Base-by-base conservation (phyloP, 2,888 invertebrate species). In the Helicoverpa assulta region DNA sequence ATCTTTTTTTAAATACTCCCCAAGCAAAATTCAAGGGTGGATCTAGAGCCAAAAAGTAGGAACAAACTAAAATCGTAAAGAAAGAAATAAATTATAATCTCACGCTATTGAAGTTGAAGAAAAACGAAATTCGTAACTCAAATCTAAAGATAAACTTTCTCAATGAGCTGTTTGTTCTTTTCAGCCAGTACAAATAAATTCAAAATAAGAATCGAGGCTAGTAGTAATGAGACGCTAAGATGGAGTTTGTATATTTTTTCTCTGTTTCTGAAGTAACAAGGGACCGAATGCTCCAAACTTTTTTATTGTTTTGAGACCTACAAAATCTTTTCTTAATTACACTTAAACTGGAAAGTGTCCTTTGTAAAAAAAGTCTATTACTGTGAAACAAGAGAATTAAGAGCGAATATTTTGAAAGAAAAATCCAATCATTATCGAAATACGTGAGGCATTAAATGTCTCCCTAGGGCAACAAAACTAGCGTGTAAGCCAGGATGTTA, bases 161-260 rank as follows among this genome's bases (percentile, higher is more conserved):
- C 55, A 71, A 75, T 71, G 58, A 71, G 50, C 56, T 63, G 67
- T 70, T 64, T 67, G 51, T 78, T 60, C 37, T 80, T 70, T 65
- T 19, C 50, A 61, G 60, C 19, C 66, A 77, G 63, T 60, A 43
- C 26, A 21, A 63, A 76, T 43, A 60, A 60, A 50, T 63, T 60
- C 55, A 57, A 76, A 76, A 69, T 80, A 50, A 59, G 67, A 74
- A 74, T 65, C 18, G 26, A 73, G 50, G 26, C 50, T 55, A 78
- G 58, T 43, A 40, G 2, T 58, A 73, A 78, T 73, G 58, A 73
- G 66, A 33, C 18, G 55, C 14, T 78, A 26, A 73, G 43, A 43
- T 18, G 6, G 10, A 73, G 51, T 47, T 59, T 55, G 62, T 61
- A 26, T 50, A 56, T 61, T 51, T 43, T 18, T 53, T 19, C 12